Percentiles rank a stretch among this genome's conserved stretches.
These are phyloP conservation scores for Phaethornis superciliosus DNA, from an alignment of 2,113 vertebrate genomes.

Conservation along the genomic window DNA sequence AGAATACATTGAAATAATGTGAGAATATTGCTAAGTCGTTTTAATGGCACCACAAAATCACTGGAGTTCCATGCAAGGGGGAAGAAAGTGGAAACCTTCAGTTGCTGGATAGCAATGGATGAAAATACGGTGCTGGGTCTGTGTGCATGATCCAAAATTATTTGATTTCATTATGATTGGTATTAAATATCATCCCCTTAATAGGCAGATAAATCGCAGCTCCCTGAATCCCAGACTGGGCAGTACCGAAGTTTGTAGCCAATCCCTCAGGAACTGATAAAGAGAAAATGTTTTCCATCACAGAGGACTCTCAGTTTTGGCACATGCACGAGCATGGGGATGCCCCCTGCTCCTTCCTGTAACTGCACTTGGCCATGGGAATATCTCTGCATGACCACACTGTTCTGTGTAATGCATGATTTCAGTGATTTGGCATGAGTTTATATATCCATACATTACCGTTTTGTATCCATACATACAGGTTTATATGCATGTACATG, in stretches of 20 bases:
- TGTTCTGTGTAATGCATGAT: fast-evolving
- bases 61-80: background rate
- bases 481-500: background rate
- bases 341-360: background rate
- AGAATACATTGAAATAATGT: background rate
- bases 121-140: background rate
- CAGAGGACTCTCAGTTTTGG: background rate
- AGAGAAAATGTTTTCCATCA: background rate
- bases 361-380: fast-evolving
- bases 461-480: fast-evolving
- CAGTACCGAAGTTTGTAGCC: background rate
- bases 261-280: background rate
- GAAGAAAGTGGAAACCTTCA: background rate
- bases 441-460: background rate
- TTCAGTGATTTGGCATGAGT: background rate
- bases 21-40: background rate
- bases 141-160: background rate
- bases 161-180: background rate
- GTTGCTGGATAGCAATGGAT: background rate
- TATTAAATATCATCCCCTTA: background rate
- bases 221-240: background rate
- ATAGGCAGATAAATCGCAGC: background rate
- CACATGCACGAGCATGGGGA: fast-evolving
- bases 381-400: background rate
- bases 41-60: background rate